Evolutionary conservation across 2,888 invertebrate genomes (phyloP).

Genomic region (Encarsia formosa): DNA sequence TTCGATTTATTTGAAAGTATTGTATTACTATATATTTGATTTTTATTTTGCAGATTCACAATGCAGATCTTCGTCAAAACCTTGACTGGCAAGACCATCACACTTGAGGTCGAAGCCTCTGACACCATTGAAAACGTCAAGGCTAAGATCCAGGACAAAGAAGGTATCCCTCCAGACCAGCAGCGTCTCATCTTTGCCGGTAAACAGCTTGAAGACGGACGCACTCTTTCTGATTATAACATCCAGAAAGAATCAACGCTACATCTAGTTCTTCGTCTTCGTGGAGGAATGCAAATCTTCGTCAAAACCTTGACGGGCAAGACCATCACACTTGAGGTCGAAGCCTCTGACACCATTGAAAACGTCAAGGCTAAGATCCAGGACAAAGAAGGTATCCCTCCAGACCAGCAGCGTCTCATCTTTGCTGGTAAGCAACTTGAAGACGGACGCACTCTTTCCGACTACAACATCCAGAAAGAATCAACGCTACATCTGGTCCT

Average conservation of each 20-base stretch:
- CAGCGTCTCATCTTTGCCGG: slow-evolving; percentile 87
- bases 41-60: slow-evolving; percentile 41
- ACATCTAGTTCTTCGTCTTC: slow-evolving; percentile 23
- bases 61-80: slow-evolving; percentile 72
- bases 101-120: slow-evolving; percentile 31
- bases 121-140: slow-evolving; percentile 33
- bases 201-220: slow-evolving; percentile 88
- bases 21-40: neutral
- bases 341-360: slow-evolving; percentile 31
- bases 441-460: slow-evolving; percentile 85
- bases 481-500: slow-evolving; percentile 55
- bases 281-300: slow-evolving; percentile 71
- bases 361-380: slow-evolving; percentile 33
- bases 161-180: slow-evolving; percentile 69
- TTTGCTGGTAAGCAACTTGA: slow-evolving; percentile 91
- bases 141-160: slow-evolving; percentile 33
- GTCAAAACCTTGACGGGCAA: slow-evolving; percentile 34
- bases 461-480: slow-evolving; percentile 91
- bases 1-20: too few species aligned
- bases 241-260: slow-evolving; percentile 84
- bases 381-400: slow-evolving; percentile 57
- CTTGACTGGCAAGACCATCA: slow-evolving; percentile 33
- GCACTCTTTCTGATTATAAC: slow-evolving; percentile 86
- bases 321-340: slow-evolving; percentile 34
- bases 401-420: slow-evolving; percentile 80